A percentile compares a stretch with the other conserved stretches of the same genome.
Conservation (phyloP, 2,797 vertebrate genomes). For the Uromys caudimaculatus region DNA sequence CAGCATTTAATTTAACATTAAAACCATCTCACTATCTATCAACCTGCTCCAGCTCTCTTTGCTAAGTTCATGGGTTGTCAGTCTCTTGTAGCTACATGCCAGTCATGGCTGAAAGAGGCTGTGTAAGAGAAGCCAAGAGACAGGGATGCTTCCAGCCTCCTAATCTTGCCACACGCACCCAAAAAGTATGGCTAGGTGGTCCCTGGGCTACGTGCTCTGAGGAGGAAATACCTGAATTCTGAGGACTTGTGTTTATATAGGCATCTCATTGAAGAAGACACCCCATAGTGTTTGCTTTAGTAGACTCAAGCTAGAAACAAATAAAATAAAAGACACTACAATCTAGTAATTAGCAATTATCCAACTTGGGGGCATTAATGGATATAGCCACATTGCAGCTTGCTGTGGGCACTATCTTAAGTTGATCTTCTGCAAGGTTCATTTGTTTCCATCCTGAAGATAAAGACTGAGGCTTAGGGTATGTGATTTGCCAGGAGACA, state of each 20-base stretch:
- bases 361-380: not conserved
- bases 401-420: not conserved
- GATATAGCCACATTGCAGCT: accelerated
- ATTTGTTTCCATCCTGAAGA: not conserved
- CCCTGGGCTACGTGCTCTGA: not conserved
- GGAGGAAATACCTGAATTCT: not conserved
- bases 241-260: not conserved
- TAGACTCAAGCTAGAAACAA: not conserved
- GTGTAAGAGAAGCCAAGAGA: not conserved
- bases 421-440: not conserved
- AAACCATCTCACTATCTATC: slow-evolving; percentile 24
- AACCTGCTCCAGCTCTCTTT: slow-evolving; percentile 37
- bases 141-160: not conserved
- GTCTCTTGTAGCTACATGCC: not conserved
- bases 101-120: not conserved
- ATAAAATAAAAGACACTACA: not conserved
- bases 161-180: not conserved
- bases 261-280: not conserved
- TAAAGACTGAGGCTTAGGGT: not conserved
- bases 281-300: not conserved
- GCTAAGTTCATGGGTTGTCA: not conserved
- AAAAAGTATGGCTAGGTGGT: not conserved
- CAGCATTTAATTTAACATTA: slow-evolving; percentile 43
- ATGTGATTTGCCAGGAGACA: not conserved
- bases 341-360: not conserved